Percentiles rank a stretch among this genome's conserved stretches.
Conservation (phyloP, 2,797 vertebrate species). For the Aeoliscus strigatus region DNA sequence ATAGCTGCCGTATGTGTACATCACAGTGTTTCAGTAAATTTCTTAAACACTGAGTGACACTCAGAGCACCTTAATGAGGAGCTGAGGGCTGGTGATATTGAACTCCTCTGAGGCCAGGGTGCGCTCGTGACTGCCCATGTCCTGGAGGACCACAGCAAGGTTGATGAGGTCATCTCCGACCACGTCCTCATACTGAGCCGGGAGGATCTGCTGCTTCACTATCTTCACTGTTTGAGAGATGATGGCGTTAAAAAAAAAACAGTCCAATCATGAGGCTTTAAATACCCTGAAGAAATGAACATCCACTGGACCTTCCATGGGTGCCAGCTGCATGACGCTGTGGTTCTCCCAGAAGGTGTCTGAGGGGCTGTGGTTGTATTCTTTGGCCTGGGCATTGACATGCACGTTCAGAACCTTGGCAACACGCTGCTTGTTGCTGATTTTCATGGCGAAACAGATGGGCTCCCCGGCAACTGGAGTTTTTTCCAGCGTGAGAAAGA, state of each 20-base stretch:
- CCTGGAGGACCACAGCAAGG: constrained; percentile 74
- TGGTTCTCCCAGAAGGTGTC: constrained; percentile 77
- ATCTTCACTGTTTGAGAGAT: constrained; percentile 66
- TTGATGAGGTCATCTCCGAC: constrained; percentile 69
- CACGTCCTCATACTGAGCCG: constrained; percentile 45
- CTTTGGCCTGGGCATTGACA: constrained; percentile 80
- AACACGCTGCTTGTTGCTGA: constrained; percentile 69
- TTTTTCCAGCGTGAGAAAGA: constrained; percentile 73
- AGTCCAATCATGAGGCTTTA: not conserved
- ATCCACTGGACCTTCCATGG: constrained; percentile 78
- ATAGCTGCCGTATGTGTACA: no score
- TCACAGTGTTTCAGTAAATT: no score
- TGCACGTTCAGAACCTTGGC: constrained; percentile 75
- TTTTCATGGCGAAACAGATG: constrained; percentile 73
- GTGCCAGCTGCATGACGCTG: constrained; percentile 60
- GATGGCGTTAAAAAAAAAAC: not conserved
- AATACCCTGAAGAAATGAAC: not conserved
- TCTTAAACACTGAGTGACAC: no score
- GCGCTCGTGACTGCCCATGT: constrained; percentile 47
- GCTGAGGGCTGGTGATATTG: constrained; percentile 57
- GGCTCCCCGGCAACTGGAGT: constrained; percentile 76
- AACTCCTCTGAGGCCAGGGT: constrained; percentile 71
- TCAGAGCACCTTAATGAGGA: constrained; percentile 64
- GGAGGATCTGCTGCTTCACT: constrained; percentile 60
- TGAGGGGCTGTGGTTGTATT: constrained; percentile 73